phyloP scores from a whole-genome alignment of 2,113 vertebrate genomes.

The Cavia aperea region DNA sequence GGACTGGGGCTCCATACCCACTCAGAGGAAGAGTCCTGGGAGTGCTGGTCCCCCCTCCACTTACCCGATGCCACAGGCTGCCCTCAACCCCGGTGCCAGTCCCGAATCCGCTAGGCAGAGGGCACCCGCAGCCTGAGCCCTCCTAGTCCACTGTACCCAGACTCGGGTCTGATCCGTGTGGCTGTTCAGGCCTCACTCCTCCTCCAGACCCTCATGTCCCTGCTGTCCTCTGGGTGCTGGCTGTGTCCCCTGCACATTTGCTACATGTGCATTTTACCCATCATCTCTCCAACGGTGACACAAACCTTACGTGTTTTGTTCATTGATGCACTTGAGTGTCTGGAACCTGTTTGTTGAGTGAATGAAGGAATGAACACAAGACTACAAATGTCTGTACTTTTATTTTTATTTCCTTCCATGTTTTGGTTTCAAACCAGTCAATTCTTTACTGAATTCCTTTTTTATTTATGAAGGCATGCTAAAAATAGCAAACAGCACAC shows the following conservation, averaged over 20 bases:
- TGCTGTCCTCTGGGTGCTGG: background rate
- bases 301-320: background rate
- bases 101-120: background rate
- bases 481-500: background rate
- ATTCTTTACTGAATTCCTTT: background rate
- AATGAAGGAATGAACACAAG: background rate
- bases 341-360: background rate
- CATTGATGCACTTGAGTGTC: background rate
- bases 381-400: background rate
- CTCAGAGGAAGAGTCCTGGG: background rate
- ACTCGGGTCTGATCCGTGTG: background rate
- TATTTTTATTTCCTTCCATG: conserved; percentile 17
- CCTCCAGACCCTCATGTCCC: background rate
- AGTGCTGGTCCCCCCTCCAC: background rate
- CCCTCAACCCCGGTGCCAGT: background rate
- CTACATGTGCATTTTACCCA: background rate
- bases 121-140: background rate
- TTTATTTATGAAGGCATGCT: conserved; percentile 14
- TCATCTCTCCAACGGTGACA: background rate
- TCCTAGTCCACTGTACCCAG: background rate
- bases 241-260: background rate
- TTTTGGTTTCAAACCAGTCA: background rate
- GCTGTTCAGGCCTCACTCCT: too few species aligned
- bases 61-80: too few species aligned
- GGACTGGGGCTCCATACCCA: too few species aligned